phyloP scores from a whole-genome alignment of 2,888 invertebrate genomes.

The Eudemis profundana region DNA sequence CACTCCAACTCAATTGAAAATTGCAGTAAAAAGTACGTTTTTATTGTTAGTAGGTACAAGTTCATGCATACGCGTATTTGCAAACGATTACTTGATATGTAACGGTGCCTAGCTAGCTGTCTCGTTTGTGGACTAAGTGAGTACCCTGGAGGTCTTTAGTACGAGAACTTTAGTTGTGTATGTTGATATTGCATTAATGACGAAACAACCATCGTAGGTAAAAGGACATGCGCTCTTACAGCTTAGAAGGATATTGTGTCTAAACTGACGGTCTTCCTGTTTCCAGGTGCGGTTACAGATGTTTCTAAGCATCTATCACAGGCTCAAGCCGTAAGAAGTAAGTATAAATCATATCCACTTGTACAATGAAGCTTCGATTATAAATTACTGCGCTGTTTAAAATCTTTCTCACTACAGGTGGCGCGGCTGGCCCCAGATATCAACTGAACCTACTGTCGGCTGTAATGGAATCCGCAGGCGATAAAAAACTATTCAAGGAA shows the following conservation, averaged over 20 bases:
- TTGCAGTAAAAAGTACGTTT: slow-evolving; percentile 64
- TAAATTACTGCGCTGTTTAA: neutral
- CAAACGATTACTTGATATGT: no score
- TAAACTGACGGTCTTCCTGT: slow-evolving; percentile 23
- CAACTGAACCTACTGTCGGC: slow-evolving; percentile 60
- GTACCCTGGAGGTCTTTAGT: no score
- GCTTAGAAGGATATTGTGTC: no score
- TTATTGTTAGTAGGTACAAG: neutral
- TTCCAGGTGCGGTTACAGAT: slow-evolving; percentile 65
- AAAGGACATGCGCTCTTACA: no score
- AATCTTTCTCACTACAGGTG: slow-evolving; percentile 55
- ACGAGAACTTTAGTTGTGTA: no score
- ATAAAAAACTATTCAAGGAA: slow-evolving; percentile 61
- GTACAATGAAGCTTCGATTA: no score
- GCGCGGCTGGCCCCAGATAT: slow-evolving; percentile 66
- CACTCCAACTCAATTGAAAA: slow-evolving; percentile 58
- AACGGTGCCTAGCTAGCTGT: no score
- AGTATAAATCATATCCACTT: no score
- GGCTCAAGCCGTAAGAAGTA: slow-evolving; percentile 67
- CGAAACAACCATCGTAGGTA: no score
- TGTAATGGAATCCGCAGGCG: slow-evolving; percentile 62
- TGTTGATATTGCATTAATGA: no score
- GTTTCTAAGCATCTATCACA: slow-evolving; percentile 66
- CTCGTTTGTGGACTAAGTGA: no score
- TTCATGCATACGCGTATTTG: neutral